A percentile compares a stretch with the other conserved stretches of the same genome.
These are phyloP conservation scores for Aplodontia rufa DNA, from an alignment of 2,113 vertebrate genomes.

Conservation along the genomic window DNA sequence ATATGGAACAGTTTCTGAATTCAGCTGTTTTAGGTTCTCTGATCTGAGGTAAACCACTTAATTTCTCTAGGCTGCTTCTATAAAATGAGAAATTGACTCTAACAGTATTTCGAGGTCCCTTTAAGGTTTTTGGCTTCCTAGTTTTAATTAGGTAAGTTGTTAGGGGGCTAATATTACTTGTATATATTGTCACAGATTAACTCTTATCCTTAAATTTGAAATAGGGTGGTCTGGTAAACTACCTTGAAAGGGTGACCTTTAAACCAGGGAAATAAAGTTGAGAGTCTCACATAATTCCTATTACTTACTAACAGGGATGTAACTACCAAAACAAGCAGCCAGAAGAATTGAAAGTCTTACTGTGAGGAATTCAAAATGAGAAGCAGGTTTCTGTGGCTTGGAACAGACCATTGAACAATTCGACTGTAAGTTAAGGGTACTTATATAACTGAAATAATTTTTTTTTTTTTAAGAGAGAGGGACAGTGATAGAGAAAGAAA, in stretches of 20 bases:
- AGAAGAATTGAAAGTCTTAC: background rate
- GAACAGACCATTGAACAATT: background rate
- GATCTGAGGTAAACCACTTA: background rate
- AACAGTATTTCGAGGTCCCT: background rate
- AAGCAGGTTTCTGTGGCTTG: background rate
- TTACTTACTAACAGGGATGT: background rate
- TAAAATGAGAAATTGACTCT: background rate
- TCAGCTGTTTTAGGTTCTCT: background rate
- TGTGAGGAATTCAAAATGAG: background rate
- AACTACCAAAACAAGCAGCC: too few species aligned
- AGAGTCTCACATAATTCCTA: background rate
- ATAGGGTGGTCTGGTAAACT: background rate
- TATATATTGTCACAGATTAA: background rate
- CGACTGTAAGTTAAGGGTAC: background rate
- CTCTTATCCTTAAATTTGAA: conserved; percentile 40
- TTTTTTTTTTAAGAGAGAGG: too few species aligned
- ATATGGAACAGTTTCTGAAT: background rate
- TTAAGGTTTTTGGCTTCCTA: background rate
- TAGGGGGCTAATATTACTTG: background rate
- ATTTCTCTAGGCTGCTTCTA: background rate
- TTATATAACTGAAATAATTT: background rate
- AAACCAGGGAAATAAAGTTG: background rate
- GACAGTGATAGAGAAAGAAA: too few species aligned
- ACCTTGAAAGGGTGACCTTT: background rate
- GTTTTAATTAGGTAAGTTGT: background rate